phyloP scores from a whole-genome alignment of 2,113 vertebrate genomes.

The Dolichallabes microphthalmus region DNA sequence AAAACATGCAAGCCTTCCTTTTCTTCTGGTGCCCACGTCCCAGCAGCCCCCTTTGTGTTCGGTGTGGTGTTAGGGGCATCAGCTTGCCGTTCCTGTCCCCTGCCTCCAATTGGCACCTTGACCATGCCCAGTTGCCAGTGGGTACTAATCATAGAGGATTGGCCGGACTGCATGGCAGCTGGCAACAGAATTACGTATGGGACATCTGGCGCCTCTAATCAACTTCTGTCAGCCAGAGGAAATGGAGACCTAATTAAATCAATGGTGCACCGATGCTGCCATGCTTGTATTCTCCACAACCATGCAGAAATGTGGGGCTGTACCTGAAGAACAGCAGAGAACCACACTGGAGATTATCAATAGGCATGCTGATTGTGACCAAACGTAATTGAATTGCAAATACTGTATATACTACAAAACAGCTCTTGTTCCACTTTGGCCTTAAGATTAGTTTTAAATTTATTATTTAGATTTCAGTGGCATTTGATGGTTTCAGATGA shows the following conservation, averaged over 20 bases:
- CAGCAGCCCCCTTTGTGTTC: constrained; percentile 23
- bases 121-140: constrained; percentile 57
- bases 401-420: not conserved
- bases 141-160: constrained; percentile 60
- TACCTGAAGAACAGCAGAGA: constrained; percentile 46
- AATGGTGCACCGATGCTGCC: constrained; percentile 46
- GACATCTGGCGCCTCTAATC: constrained; percentile 56
- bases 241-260: constrained; percentile 61
- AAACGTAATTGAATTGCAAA: not conserved
- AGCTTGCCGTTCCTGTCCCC: constrained; percentile 38
- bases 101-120: constrained; percentile 55
- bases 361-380: not conserved
- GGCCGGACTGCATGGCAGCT: constrained; percentile 56
- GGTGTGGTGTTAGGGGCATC: constrained; percentile 13
- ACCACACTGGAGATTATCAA: not conserved
- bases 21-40: constrained; percentile 24
- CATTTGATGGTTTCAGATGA: constrained; percentile 9
- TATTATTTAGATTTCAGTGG: not conserved
- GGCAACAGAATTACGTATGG: constrained; percentile 53
- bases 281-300: constrained; percentile 41
- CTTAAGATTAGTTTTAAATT: not conserved
- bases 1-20: not conserved
- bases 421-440: not conserved
- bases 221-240: constrained; percentile 59
- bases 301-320: constrained; percentile 19